Evolutionary conservation across 2,113 vertebrate species (phyloP).

Genomic region (Xiphophorus maculatus): DNA sequence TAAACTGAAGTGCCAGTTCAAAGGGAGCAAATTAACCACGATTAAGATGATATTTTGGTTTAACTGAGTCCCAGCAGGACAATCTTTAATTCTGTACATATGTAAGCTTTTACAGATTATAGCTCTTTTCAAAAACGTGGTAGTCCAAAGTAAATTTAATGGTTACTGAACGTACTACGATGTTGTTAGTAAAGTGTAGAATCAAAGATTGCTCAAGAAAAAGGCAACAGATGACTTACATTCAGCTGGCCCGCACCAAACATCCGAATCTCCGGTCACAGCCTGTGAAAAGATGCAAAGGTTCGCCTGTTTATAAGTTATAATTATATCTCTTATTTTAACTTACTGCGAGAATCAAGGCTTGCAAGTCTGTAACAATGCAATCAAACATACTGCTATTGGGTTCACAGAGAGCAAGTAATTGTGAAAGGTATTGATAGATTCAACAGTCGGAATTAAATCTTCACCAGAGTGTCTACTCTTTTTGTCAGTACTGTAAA

Average conservation of each 20-base stretch:
- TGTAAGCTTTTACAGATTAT: background rate
- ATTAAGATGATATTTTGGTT: conserved; percentile 35
- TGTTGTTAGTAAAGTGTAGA: background rate
- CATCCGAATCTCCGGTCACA: conserved; percentile 51
- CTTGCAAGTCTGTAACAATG: too few species aligned
- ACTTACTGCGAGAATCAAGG: too few species aligned
- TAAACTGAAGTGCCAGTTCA: too few species aligned
- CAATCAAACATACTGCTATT: too few species aligned
- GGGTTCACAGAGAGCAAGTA: too few species aligned
- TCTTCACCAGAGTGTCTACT: too few species aligned
- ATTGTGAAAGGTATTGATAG: too few species aligned
- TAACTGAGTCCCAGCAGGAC: conserved; percentile 12
- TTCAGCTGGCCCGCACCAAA: conserved; percentile 67
- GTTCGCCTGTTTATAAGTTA: background rate
- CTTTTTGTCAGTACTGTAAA: too few species aligned
- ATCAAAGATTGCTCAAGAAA: background rate
- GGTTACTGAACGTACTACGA: background rate
- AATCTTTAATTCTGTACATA: conserved; percentile 23
- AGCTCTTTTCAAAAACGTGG: background rate
- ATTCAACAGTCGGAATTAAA: too few species aligned
- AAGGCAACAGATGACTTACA: conserved; percentile 60
- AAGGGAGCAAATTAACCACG: background rate
- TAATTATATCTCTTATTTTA: background rate
- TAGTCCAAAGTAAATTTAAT: background rate
- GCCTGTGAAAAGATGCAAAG: conserved; percentile 57